These are phyloP conservation scores for Steatornis caripensis DNA, from an alignment of 2,113 vertebrate genomes.

Conservation along the genomic window DNA sequence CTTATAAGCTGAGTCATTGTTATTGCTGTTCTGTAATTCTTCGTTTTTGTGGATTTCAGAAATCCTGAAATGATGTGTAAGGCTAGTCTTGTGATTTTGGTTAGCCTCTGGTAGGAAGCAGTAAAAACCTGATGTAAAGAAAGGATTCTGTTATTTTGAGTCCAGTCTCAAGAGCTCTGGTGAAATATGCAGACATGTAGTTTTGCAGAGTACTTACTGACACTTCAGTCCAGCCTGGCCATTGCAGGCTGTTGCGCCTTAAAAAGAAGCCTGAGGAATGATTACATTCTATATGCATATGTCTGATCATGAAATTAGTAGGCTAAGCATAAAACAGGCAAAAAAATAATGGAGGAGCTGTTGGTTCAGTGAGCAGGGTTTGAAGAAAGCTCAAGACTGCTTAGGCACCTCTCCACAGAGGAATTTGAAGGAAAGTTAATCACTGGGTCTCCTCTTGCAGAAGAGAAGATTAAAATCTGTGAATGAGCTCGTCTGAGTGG, in stretches of 20 bases:
- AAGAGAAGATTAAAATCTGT: not conserved
- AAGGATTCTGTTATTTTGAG: not conserved
- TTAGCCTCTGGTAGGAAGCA: not conserved
- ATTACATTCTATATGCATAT: not conserved
- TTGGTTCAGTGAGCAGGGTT: not conserved
- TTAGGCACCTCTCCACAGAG: not conserved
- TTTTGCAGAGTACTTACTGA: not conserved
- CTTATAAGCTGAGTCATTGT: not conserved
- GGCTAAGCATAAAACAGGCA: not conserved
- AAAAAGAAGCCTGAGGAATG: not conserved
- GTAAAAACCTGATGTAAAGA: not conserved
- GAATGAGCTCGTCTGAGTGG: not conserved
- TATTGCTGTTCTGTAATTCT: not conserved
- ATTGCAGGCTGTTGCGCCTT: not conserved
- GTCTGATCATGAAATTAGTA: not conserved
- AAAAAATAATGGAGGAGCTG: not conserved
- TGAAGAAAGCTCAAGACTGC: not conserved
- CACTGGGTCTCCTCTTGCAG: not conserved
- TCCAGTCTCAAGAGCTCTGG: not conserved
- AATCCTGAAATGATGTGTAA: not conserved
- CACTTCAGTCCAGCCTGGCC: not conserved
- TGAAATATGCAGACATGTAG: not conserved
- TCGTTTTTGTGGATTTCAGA: not conserved
- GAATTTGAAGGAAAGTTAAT: not conserved
- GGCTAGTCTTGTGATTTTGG: not conserved